Evolutionary conservation across 2,888 invertebrate species (phyloP), one percentile per base, ranked within the genome.

Genomic region (Omphaloscelis lunosa): DNA sequence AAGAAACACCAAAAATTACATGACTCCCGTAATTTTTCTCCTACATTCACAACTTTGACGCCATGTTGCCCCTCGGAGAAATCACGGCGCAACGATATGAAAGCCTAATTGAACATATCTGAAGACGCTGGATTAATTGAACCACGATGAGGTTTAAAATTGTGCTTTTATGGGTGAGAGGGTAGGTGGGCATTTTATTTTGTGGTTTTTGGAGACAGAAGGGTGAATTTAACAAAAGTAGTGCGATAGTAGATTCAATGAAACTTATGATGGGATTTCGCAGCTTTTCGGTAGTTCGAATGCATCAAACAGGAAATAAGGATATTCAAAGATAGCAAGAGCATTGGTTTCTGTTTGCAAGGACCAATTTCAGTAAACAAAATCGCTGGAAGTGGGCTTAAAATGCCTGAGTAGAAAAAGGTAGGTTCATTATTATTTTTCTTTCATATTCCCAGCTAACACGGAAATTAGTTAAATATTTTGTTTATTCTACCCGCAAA

Each of bases 21-120:
- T 11, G 39, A 4, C 11, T 51, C 12, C 39, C 23, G 73, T 74
- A 75, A 79, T 88, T 78, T 84, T 86, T 83, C 67, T 82, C 75
- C 66, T 48, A 41, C 69, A 45, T 71, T 67, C 29, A 63, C 74
- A 75, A 65, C 59, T 82, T 72, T 66, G 66, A 63, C 73, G 72
- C 48, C 67, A 56, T 73, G 84, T 75, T 59, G 79, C 77, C 75
- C 90, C 88, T 87, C 72, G 15, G 90, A 90, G 90, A 90, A 90
- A 90, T 90, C 90, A 89, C 72, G 65, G 75, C 45, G 39, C 71
- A 72, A 72, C 82, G 75, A 79, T 83, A 84, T 83, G 82, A 73
- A 79, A 68, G 76, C 77, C 76, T 90, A 88, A 89, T 89, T 89
- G 86, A 85, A 87, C 83, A 86, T 82, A 85, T 88, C 82, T 78